Evolutionary conservation across 92 coral and sea anemone genomes (phyloP).

Genomic region (Epizoanthus stellaris): DNA sequence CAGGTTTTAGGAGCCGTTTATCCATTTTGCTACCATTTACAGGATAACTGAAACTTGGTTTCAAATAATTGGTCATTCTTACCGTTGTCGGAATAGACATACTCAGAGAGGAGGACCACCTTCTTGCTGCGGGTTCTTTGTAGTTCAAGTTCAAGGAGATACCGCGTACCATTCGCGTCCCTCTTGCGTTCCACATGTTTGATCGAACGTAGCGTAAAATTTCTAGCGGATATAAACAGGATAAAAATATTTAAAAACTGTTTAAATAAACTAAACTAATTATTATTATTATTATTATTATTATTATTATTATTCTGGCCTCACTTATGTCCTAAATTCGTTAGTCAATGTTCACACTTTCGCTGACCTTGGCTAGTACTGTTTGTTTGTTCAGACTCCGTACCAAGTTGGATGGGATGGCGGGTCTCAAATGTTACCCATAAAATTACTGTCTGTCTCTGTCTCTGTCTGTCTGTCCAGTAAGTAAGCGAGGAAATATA

Average conservation of each 20-base stretch:
- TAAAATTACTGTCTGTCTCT: neutral
- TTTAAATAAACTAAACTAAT: too few species aligned
- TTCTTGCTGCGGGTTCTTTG: constrained; percentile 21
- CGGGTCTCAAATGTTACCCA: too few species aligned
- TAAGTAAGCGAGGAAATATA: too few species aligned
- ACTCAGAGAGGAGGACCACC: constrained; percentile 51
- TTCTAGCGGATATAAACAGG: constrained; percentile 35
- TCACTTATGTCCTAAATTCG: too few species aligned
- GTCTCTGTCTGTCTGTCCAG: neutral
- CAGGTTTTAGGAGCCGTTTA: neutral
- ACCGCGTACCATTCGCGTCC: constrained; percentile 54
- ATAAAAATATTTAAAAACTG: too few species aligned
- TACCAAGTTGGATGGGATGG: too few species aligned
- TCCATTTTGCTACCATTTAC: neutral
- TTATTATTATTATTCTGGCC: too few species aligned
- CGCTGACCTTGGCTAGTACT: too few species aligned
- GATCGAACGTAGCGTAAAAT: constrained; percentile 51
- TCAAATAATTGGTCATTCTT: neutral
- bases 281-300: too few species aligned
- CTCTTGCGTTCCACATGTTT: constrained; percentile 68
- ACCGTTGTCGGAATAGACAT: constrained; percentile 35
- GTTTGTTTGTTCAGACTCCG: too few species aligned
- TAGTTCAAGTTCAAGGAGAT: constrained; percentile 69
- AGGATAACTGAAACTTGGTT: neutral
- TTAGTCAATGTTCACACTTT: too few species aligned